phyloP scores from a whole-genome alignment of 1,140 invertebrate species.

The Drosophila gunungcola region DNA sequence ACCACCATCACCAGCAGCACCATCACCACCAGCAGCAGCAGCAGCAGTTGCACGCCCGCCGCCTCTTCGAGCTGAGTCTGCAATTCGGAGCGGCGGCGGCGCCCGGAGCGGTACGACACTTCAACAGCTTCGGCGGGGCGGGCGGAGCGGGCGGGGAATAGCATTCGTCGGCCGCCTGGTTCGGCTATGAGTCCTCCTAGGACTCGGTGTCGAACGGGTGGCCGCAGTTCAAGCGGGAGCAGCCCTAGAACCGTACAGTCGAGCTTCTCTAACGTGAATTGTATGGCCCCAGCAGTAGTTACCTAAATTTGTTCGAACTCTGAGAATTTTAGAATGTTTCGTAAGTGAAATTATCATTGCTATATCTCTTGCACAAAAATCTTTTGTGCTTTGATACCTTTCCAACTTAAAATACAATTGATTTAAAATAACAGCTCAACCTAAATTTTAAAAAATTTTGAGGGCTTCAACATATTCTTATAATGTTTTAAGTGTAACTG shows the following conservation, averaged over 20 bases:
- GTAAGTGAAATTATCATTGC: background rate
- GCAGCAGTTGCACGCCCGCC: conserved; percentile 82
- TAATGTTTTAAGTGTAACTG: background rate
- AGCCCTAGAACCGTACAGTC: conserved; percentile 42
- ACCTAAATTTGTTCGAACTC: conserved; percentile 2
- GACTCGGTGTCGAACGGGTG: conserved; percentile 60
- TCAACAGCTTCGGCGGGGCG: conserved; percentile 80
- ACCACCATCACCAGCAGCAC: conserved; percentile 81
- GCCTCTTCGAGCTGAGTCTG: conserved; percentile 83
- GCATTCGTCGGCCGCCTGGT: conserved; percentile 84
- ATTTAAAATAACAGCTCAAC: no score
- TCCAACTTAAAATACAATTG: no score
- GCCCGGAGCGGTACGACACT: conserved; percentile 79
- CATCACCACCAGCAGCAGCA: conserved; percentile 84
- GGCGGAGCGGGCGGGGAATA: conserved; percentile 79
- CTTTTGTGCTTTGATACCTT: no score
- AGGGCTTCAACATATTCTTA: background rate
- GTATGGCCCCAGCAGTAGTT: background rate
- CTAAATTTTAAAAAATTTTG: background rate
- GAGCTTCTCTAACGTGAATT: conserved; percentile 20
- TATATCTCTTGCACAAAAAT: no score
- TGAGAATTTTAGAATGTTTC: background rate
- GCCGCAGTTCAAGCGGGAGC: conserved; percentile 61
- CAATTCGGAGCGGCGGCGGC: conserved; percentile 83
- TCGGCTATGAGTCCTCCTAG: conserved; percentile 84